Evolutionary conservation across 2,888 invertebrate genomes (phyloP), one percentile per base, ranked within the genome.

Genomic region (Kryphioiulus occultus): DNA sequence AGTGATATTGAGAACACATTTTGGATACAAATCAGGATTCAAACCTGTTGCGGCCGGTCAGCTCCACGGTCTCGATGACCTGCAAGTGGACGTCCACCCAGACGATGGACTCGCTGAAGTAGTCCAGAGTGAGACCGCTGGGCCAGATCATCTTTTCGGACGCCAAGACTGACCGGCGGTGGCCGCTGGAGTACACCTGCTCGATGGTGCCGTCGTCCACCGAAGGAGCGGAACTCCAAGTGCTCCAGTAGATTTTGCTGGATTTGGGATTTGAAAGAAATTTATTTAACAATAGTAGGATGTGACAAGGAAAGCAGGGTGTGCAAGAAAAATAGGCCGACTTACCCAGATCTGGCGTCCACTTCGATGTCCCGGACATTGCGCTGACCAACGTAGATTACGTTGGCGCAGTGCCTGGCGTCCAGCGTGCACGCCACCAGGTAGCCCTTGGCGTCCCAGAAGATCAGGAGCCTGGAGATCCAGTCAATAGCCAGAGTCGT

Each of bases 81-180:
- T 83, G 44, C 39, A 83, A 17, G 42, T 83, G 47, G 26, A 53
- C 88, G 44, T 88, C 88, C 39, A 82, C 86, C 88, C 88, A 88
- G 26, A 59, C 39, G n/a, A 88, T 30, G 19, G 35, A 19, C 0
- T 86, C 82, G 22, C 15, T 22, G 1, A 86, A 47, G 30, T 59
- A 47, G 53, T 88, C 88, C 7, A 88, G 1, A 7, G 83, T 85
- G 22, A 88, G 68, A 26, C 88, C 88, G 17, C 82, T 83, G 15
- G 88, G 88, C 86, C 86, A 86, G 30, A 88, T 59, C 19, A 88
- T 32, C 42, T 88, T 88, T 3, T 82, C 86, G 3, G 44, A 83
- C 0, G 82, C 88, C 12, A 88, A n/a, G 26, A 47, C 32, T 0
- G 42, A 44, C 22, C 26, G 32, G 17, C 39, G 30, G 30, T 35